Evolutionary conservation across 2,888 invertebrate genomes (phyloP).

Genomic region (Caenorhabditis sp.): DNA sequence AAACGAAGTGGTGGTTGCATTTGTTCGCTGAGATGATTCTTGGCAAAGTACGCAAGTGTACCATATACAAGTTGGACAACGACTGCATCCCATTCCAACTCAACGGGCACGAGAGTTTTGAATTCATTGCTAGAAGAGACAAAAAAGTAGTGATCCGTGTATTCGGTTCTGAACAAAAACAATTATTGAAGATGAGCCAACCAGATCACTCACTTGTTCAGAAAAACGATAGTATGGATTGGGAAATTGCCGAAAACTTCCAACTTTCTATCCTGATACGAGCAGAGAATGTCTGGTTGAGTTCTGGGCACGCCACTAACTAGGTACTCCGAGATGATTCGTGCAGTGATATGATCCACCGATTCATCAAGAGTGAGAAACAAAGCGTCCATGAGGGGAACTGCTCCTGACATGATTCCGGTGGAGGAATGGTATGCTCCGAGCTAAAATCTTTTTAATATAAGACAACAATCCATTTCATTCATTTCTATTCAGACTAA

Average conservation of each 20-base stretch:
- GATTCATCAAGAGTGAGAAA: no score
- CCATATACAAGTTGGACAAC: constrained; percentile 15
- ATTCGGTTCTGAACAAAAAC: constrained; percentile 4
- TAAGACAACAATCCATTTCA: no score
- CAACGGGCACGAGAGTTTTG: background rate
- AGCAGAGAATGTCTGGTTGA: background rate
- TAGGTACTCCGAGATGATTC: constrained; percentile 17
- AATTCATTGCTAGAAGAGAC: background rate
- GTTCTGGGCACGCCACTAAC: background rate
- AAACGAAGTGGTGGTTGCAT: background rate
- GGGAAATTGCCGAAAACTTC: background rate
- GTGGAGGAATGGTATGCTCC: constrained; percentile 5
- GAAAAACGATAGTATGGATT: constrained; percentile 2
- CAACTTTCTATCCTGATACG: background rate
- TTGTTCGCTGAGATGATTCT: background rate
- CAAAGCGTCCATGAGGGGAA: background rate
- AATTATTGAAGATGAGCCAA: background rate
- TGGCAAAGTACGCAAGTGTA: background rate
- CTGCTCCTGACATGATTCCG: constrained; percentile 34
- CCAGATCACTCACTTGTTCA: constrained; percentile 25
- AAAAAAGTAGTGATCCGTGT: constrained; percentile 13
- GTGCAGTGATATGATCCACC: constrained; percentile 14
- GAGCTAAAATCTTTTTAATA: constrained; percentile 21
- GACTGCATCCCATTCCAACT: constrained; percentile 21
- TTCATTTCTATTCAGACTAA: no score